Evolutionary conservation across 2,113 vertebrate genomes (phyloP).

Genomic region (Osmerus mordax): DNA sequence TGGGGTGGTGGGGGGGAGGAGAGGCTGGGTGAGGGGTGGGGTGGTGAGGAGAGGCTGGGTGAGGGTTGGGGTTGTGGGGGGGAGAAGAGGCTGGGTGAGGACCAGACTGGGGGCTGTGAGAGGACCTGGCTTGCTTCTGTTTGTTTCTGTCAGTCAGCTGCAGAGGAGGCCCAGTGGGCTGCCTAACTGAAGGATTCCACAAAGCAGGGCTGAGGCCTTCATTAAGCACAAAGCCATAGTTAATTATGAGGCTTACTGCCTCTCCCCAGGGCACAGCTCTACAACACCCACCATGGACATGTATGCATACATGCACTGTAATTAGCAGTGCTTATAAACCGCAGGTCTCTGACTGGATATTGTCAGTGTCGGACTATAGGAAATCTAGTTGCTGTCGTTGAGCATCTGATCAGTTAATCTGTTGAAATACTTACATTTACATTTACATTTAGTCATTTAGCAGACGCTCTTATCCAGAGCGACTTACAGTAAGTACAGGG

Average conservation of each 20-base stretch:
- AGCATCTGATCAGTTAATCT: no score
- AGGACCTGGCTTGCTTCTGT: not conserved
- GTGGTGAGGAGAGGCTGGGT: no score
- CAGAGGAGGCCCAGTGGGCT: constrained; percentile 38
- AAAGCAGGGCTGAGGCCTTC: constrained; percentile 56
- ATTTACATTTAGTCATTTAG: no score
- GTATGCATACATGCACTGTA: constrained; percentile 50
- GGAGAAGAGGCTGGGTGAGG: no score
- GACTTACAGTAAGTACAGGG: no score
- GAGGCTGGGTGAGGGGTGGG: no score
- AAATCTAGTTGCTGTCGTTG: not conserved
- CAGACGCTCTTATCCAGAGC: no score
- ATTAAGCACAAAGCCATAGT: constrained; percentile 72
- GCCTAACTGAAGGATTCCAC: constrained; percentile 51
- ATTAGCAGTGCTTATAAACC: constrained; percentile 61
- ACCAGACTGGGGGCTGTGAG: no score
- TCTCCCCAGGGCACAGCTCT: constrained; percentile 59
- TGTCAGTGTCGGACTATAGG: constrained; percentile 27
- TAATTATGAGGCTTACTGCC: constrained; percentile 76
- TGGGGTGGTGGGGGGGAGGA: no score
- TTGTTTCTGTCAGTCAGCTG: constrained; percentile 45
- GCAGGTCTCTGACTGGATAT: constrained; percentile 50
- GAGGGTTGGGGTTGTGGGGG: no score
- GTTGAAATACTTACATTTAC: no score
- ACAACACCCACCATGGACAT: constrained; percentile 55